Evolutionary conservation across 2,888 invertebrate species (phyloP).

Genomic region (Lasioglossum calceatum): DNA sequence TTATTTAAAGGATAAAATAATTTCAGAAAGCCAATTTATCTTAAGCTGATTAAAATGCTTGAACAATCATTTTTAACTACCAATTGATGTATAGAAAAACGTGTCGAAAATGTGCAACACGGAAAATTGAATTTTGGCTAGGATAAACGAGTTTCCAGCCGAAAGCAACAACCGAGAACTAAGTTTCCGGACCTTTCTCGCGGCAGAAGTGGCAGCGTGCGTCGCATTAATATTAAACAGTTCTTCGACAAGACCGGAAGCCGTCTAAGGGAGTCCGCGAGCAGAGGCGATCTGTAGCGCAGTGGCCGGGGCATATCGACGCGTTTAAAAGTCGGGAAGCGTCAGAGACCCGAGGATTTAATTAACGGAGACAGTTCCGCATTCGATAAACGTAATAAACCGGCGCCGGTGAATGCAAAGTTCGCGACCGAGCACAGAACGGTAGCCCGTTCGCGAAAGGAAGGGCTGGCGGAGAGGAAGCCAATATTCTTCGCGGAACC

Average conservation of each 20-base stretch:
- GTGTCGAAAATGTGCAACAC: background rate
- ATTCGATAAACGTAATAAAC: conserved; percentile 16
- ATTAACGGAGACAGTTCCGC: conserved; percentile 9
- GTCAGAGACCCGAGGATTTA: background rate
- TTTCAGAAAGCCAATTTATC: no score
- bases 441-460: background rate
- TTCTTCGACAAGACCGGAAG: background rate
- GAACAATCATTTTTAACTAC: no score
- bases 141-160: background rate
- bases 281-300: background rate
- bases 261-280: background rate
- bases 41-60: no score
- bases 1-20: no score
- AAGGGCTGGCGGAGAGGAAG: background rate
- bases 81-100: background rate
- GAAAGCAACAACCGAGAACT: background rate
- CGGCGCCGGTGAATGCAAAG: conserved; percentile 2
- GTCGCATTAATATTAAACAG: conserved; percentile 7
- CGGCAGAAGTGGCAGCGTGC: background rate
- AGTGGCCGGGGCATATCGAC: background rate
- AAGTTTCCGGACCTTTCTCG: background rate
- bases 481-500: background rate
- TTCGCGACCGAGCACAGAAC: background rate
- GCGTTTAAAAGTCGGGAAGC: conserved; percentile 11
- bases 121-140: background rate